phyloP scores from a whole-genome alignment of 2,888 invertebrate genomes.

The Nomada ruficornis region DNA sequence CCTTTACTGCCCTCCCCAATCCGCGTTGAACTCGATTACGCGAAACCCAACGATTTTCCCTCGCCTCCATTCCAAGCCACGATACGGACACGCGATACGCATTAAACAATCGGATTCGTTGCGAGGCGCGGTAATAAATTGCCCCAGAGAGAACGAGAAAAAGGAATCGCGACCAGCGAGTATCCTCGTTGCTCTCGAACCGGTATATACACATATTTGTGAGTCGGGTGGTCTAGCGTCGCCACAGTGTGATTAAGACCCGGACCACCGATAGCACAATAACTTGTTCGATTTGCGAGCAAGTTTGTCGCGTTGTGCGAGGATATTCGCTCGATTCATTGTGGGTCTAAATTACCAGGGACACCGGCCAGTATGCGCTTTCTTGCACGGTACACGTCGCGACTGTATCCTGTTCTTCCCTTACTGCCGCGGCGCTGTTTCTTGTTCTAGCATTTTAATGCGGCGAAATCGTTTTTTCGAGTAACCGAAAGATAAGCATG shows the following conservation, averaged over 20 bases:
- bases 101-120: slow-evolving; percentile 53
- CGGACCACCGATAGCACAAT: slow-evolving; percentile 51
- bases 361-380: slow-evolving; percentile 32
- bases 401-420: slow-evolving; percentile 26
- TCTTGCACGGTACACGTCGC: slow-evolving; percentile 14
- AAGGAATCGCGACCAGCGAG: slow-evolving; percentile 16
- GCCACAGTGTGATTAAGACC: slow-evolving; percentile 50
- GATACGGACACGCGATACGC: slow-evolving; percentile 38
- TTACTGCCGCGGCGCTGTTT: slow-evolving; percentile 11
- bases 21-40: neutral
- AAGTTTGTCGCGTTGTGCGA: slow-evolving; percentile 43
- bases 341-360: slow-evolving; percentile 43
- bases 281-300: slow-evolving; percentile 61
- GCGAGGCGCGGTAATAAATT: slow-evolving; percentile 33
- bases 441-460: slow-evolving; percentile 4
- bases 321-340: slow-evolving; percentile 51
- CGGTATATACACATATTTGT: slow-evolving; percentile 20
- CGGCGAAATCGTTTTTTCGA: neutral
- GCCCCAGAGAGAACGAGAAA: slow-evolving; percentile 3
- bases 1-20: neutral
- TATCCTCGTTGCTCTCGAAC: slow-evolving; percentile 20
- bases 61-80: neutral
- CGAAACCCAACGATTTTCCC: neutral
- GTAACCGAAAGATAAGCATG: neutral
- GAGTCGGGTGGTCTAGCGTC: slow-evolving; percentile 42